These are phyloP conservation scores for Tichodroma muraria DNA, from an alignment of 2,113 vertebrate species.

Conservation along the genomic window DNA sequence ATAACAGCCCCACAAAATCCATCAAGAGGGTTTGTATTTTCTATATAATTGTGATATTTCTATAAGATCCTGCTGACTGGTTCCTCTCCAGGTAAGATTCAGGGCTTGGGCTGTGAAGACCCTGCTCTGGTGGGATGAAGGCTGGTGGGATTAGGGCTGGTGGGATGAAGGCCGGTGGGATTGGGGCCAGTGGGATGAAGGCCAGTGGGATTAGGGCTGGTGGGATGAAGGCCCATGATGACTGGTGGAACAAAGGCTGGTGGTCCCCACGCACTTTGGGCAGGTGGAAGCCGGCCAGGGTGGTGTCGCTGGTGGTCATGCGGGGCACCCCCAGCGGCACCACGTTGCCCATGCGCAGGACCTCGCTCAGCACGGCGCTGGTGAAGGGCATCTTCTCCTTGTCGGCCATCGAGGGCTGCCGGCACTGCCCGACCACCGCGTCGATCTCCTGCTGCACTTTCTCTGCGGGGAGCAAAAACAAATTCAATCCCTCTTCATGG, in stretches of 20 bases:
- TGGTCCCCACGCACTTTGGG: slow-evolving; percentile 69
- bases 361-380: slow-evolving; percentile 81
- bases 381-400: slow-evolving; percentile 77
- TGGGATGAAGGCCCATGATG: too few relatives aligned
- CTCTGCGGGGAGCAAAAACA: slow-evolving; percentile 6
- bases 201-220: background rate
- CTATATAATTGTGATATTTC: background rate
- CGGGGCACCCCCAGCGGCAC: slow-evolving; percentile 77
- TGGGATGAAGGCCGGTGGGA: rapidly evolving
- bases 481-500: background rate
- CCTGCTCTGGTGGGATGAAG: background rate
- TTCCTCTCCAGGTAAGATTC: background rate
- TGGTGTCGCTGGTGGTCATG: slow-evolving; percentile 67
- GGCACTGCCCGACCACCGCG: slow-evolving; percentile 60
- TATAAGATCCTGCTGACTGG: background rate
- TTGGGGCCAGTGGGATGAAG: background rate
- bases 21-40: background rate
- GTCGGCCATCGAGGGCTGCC: slow-evolving; percentile 69
- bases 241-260: background rate
- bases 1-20: background rate
- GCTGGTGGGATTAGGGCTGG: background rate
- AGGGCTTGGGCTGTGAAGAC: background rate
- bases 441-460: slow-evolving; percentile 77
- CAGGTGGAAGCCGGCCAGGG: slow-evolving; percentile 72
- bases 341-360: slow-evolving; percentile 79